Percentiles rank a stretch among this genome's conserved stretches.
These are phyloP conservation scores for Pyrocephalus nanus DNA, from an alignment of 2,797 vertebrate species.

Conservation along the genomic window DNA sequence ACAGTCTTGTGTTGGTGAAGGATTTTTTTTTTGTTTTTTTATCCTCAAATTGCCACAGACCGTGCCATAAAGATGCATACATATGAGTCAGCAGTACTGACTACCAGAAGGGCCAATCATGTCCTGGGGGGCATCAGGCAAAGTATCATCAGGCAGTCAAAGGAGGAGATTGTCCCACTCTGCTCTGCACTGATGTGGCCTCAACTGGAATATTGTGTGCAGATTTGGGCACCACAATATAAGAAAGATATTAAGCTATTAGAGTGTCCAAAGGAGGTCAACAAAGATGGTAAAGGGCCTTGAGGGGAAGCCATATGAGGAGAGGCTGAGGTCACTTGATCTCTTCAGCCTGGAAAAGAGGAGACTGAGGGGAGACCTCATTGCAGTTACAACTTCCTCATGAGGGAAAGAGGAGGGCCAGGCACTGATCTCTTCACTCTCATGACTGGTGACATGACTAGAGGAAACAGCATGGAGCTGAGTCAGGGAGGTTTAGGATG, in stretches of 20 bases:
- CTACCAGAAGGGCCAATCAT: neutral
- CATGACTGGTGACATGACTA: neutral
- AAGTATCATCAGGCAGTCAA: neutral
- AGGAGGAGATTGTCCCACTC: neutral
- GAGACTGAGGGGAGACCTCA: neutral
- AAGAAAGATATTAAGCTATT: neutral
- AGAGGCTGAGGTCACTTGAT: neutral
- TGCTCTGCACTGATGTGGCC: neutral
- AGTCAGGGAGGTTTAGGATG: neutral
- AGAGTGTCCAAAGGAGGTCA: neutral
- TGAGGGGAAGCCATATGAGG: accelerated
- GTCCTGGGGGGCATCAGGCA: neutral
- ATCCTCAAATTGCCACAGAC: neutral
- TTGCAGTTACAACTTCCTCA: neutral
- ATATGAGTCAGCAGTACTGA: too few species aligned
- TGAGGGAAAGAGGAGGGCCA: neutral
- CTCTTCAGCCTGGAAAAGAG: neutral
- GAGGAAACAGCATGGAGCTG: neutral
- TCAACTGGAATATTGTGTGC: too few species aligned
- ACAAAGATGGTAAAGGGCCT: neutral
- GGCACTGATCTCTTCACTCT: neutral
- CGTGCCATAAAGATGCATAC: neutral
- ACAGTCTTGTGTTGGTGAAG: neutral
- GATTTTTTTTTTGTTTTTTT: accelerated
- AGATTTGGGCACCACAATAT: too few species aligned